Conservation (phyloP, 2,888 invertebrate genomes). For the Drosophila infuscata region DNA sequence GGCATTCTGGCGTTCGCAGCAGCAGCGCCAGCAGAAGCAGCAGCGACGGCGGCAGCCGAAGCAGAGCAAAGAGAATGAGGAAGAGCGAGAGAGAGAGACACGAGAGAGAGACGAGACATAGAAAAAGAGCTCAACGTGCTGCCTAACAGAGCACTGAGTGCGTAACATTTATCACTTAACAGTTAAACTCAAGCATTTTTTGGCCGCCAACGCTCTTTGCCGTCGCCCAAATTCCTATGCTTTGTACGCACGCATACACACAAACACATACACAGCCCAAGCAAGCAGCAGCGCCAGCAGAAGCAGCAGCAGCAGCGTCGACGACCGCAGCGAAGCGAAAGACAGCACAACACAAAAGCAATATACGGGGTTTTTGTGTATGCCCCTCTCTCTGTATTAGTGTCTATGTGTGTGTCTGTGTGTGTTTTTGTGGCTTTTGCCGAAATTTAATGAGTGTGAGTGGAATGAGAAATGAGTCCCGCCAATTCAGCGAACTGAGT, state of each 20-base stretch:
- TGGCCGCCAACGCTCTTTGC: conserved; percentile 53
- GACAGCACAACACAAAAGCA: conserved; percentile 49
- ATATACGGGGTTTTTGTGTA: conserved; percentile 39
- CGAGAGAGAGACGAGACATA: conserved; percentile 13
- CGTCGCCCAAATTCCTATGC: conserved; percentile 69
- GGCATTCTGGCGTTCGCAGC: conserved; percentile 24
- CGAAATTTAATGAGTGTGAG: conserved; percentile 57
- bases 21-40: conserved; percentile 15
- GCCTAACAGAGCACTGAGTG: conserved; percentile 39
- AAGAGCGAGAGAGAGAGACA: conserved; percentile 14
- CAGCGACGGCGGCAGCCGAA: conserved; percentile 22
- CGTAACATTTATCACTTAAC: conserved; percentile 62
- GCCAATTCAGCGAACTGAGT: conserved; percentile 39
- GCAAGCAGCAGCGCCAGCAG: conserved; percentile 9
- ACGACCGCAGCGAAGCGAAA: conserved; percentile 50
- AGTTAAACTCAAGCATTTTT: conserved; percentile 63
- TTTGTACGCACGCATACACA: conserved; percentile 11
- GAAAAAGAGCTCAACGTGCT: conserved; percentile 16
- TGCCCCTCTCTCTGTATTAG: conserved; percentile 25
- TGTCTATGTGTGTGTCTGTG: conserved; percentile 13
- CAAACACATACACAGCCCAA: conserved; percentile 3
- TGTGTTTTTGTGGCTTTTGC: conserved; percentile 46
- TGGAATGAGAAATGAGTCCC: conserved; percentile 41
- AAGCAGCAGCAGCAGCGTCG: conserved; percentile 18
- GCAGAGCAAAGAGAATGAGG: conserved; percentile 17